Conservation (phyloP, 1,140 invertebrate genomes). For the Philaenus spumarius region DNA sequence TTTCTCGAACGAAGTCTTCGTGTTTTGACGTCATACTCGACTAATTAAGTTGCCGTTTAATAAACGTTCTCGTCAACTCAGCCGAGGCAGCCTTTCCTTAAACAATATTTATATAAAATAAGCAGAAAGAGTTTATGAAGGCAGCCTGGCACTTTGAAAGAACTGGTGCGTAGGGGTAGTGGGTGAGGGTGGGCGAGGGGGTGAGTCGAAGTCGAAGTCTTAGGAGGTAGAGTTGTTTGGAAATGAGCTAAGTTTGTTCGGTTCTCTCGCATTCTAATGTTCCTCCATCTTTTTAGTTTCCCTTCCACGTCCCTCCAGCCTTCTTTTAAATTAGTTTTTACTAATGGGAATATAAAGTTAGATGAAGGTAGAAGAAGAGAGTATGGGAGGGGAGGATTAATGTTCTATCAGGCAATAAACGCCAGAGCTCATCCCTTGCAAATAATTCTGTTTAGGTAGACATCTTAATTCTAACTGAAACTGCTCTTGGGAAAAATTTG, state of each 20-base stretch:
- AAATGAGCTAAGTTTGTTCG: conserved; percentile 17
- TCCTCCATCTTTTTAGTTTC: conserved; percentile 9
- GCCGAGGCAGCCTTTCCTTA: no score
- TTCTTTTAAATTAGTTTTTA: conserved; percentile 18
- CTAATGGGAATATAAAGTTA: conserved; percentile 18
- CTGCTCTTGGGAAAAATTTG: no score
- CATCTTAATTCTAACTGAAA: no score
- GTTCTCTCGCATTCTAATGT: conserved; percentile 16
- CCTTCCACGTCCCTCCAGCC: conserved; percentile 5
- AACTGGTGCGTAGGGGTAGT: no score
- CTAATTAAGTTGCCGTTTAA: no score
- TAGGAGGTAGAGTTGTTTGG: conserved; percentile 7
- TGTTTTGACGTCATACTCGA: no score
- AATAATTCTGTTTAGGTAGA: conserved; percentile 7
- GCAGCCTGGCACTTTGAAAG: no score
- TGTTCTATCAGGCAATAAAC: conserved; percentile 12
- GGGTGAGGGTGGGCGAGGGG: no score
- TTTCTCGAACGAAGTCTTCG: no score
- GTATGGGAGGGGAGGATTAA: conserved; percentile 8
- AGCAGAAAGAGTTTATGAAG: no score
- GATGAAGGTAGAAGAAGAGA: background rate
- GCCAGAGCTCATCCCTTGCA: conserved; percentile 7
- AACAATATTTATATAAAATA: no score
- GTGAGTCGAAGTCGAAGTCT: background rate
- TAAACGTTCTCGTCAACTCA: no score